A percentile compares a stretch with the other conserved stretches of the same genome.
Evolutionary conservation across 2,888 invertebrate genomes (phyloP).

Genomic region (Panopea generosa): DNA sequence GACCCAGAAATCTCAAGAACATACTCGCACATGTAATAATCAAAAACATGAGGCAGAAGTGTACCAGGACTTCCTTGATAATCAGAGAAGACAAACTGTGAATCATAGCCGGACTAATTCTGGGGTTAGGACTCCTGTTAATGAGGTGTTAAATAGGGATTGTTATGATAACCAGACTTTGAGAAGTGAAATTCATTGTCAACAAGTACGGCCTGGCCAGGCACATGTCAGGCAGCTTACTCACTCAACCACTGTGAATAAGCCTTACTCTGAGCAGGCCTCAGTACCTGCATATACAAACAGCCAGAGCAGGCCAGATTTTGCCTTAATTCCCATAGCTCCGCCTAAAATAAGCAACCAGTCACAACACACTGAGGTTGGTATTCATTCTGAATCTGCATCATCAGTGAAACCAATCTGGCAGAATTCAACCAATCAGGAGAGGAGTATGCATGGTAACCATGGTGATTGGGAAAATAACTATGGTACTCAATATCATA

Average conservation of each 20-base stretch:
- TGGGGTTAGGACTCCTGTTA: slow-evolving; percentile 56
- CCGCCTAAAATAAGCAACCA: slow-evolving; percentile 47
- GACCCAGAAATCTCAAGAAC: slow-evolving; percentile 62
- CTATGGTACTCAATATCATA: slow-evolving; percentile 8
- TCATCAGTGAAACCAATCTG: slow-evolving; percentile 31
- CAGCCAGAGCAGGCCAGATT: slow-evolving; percentile 2
- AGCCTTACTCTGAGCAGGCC: neutral
- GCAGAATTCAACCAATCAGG: slow-evolving; percentile 26
- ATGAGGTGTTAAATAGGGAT: slow-evolving; percentile 7
- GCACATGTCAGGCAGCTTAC: slow-evolving; percentile 4
- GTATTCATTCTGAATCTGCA: slow-evolving; percentile 37
- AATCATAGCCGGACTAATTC: slow-evolving; percentile 53
- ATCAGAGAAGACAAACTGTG: slow-evolving; percentile 65
- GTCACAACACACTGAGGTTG: slow-evolving; percentile 61
- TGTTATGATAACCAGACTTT: slow-evolving; percentile 13
- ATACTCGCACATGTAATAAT: slow-evolving; percentile 62
- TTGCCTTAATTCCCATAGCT: slow-evolving; percentile 36
- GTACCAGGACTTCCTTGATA: slow-evolving; percentile 74
- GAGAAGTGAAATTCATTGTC: slow-evolving; percentile 15
- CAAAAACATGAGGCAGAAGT: slow-evolving; percentile 69
- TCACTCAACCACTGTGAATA: slow-evolving; percentile 5
- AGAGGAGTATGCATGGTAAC: slow-evolving; percentile 26
- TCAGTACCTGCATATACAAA: neutral
- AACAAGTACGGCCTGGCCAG: neutral
- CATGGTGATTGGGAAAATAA: slow-evolving; percentile 5